Evolutionary conservation across 2,888 invertebrate species (phyloP).

Genomic region (Micropterix aruncella): DNA sequence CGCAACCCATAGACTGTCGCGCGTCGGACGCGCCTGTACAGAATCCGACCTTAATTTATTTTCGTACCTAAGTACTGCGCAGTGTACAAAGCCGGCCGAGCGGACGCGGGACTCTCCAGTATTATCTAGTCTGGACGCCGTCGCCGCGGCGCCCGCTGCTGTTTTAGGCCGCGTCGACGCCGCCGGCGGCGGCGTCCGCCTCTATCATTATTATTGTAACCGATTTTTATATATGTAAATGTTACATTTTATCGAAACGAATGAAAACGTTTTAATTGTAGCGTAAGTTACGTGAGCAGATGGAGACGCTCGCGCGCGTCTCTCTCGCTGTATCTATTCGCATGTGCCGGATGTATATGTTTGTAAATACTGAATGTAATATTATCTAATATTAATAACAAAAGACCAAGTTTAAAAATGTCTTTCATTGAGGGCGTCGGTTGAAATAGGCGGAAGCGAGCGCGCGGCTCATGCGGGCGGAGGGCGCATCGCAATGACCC

Average conservation of each 20-base stretch:
- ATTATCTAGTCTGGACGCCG: constrained; percentile 51
- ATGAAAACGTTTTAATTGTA: background rate
- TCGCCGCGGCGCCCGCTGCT: constrained; percentile 25
- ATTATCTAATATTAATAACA: background rate
- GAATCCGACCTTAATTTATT: constrained; percentile 11
- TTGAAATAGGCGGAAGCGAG: no score
- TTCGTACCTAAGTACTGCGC: constrained; percentile 12
- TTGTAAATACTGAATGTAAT: background rate
- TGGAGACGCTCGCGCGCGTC: background rate
- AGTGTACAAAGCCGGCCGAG: constrained; percentile 11
- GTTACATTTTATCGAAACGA: background rate
- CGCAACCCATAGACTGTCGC: background rate
- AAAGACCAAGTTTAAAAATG: background rate
- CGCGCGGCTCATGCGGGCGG: no score
- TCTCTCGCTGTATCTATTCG: background rate
- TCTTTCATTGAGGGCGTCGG: background rate
- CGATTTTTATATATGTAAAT: background rate
- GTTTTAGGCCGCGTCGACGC: constrained; percentile 21
- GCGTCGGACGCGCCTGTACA: constrained; percentile 3
- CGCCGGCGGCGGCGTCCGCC: constrained; percentile 24
- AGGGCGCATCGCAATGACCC: no score
- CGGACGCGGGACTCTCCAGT: constrained; percentile 34
- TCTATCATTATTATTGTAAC: background rate
- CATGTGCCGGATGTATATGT: background rate
- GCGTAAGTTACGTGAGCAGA: background rate